A percentile compares a stretch with the other conserved stretches of the same genome.
Evolutionary conservation across 2,797 vertebrate species (phyloP).

Genomic region (Stomatorhinus walkeri): DNA sequence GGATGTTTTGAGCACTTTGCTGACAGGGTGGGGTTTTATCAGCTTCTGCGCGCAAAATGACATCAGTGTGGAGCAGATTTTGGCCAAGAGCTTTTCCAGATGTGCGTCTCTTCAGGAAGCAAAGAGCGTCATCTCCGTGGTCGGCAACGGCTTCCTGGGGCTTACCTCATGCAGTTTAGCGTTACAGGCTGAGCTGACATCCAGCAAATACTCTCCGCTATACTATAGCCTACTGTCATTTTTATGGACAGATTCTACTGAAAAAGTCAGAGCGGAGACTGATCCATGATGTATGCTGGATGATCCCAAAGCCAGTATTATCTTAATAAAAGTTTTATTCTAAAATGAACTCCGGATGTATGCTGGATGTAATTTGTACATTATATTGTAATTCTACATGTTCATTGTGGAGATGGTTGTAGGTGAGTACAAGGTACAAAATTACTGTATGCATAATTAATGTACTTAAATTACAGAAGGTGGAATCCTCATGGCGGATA

Average conservation of each 20-base stretch:
- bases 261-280: background rate
- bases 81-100: constrained; percentile 44
- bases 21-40: constrained; percentile 45
- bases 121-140: constrained; percentile 5
- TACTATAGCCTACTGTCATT: background rate
- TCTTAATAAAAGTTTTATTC: constrained; percentile 6
- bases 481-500: background rate
- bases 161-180: constrained; percentile 19
- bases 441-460: background rate
- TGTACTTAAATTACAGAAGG: background rate
- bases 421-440: background rate
- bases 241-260: background rate
- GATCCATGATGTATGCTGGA: background rate
- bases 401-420: background rate
- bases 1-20: background rate
- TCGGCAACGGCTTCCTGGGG: constrained; percentile 13
- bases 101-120: constrained; percentile 36
- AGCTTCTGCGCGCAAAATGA: constrained; percentile 45
- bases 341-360: background rate
- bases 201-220: background rate
- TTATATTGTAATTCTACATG: background rate
- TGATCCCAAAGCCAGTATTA: background rate
- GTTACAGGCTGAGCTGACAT: constrained; percentile 1
- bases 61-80: constrained; percentile 42
- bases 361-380: background rate